phyloP scores from a whole-genome alignment of 2,113 vertebrate genomes.

The Rhea pennata region DNA sequence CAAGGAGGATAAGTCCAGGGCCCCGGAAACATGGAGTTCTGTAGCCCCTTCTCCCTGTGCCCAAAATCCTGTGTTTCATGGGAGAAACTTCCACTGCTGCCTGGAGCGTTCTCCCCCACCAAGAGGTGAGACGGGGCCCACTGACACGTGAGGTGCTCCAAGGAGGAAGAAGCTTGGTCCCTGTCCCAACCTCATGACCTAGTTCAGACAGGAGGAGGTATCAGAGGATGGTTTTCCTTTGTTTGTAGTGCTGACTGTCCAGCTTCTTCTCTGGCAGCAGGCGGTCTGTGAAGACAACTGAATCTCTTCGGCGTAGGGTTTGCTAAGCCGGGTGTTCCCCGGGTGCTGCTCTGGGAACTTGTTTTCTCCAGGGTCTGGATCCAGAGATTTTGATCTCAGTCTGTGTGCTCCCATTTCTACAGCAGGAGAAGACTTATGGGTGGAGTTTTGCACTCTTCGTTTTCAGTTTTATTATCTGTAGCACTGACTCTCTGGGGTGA shows the following conservation, averaged over 20 bases:
- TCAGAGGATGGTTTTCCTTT: neutral
- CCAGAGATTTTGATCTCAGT: neutral
- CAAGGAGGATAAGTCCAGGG: too few relatives aligned
- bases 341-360: neutral
- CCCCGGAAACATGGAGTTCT: too few relatives aligned
- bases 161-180: neutral
- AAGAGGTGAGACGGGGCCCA: neutral
- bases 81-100: too few relatives aligned
- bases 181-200: fast-evolving
- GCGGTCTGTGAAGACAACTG: neutral
- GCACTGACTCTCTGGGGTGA: too few relatives aligned
- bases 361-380: neutral
- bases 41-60: too few relatives aligned
- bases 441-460: neutral
- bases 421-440: neutral
- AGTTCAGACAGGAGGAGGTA: fast-evolving
- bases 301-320: neutral
- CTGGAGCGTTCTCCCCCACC: too few relatives aligned
- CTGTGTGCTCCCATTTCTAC: neutral
- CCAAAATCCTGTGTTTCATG: too few relatives aligned
- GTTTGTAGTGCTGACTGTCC: neutral
- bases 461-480: neutral
- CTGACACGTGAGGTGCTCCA: neutral
- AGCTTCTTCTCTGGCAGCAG: neutral
- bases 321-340: neutral